Conservation (phyloP, 2,888 invertebrate genomes). For the Drosophila seclusa region DNA sequence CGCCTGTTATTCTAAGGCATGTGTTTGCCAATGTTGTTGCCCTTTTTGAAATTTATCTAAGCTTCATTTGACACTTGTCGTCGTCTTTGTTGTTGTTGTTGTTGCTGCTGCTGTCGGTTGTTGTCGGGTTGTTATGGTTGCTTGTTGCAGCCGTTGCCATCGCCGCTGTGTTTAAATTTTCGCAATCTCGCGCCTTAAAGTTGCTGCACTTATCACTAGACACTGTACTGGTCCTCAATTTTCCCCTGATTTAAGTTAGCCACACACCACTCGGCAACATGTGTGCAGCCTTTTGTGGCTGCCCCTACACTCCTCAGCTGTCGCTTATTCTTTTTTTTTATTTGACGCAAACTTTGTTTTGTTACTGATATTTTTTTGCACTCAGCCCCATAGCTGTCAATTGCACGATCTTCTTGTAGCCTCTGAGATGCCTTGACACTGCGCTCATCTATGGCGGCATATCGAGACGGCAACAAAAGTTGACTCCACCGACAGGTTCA, state of each 20-base stretch:
- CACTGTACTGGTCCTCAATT: slow-evolving; percentile 70
- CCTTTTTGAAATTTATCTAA: slow-evolving; percentile 79
- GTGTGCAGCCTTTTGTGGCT: slow-evolving; percentile 26
- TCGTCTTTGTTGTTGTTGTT: slow-evolving; percentile 44
- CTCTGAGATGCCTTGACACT: slow-evolving; percentile 24
- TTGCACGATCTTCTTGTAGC: slow-evolving; percentile 65
- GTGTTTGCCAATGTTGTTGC: slow-evolving; percentile 62
- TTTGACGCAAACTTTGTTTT: slow-evolving; percentile 54
- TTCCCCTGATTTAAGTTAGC: slow-evolving; percentile 70
- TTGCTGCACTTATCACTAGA: slow-evolving; percentile 77
- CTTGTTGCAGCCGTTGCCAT: slow-evolving; percentile 43
- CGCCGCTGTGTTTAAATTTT: slow-evolving; percentile 60
- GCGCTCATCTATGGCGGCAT: slow-evolving; percentile 40
- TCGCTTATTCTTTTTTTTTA: slow-evolving; percentile 28
- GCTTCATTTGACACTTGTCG: slow-evolving; percentile 77
- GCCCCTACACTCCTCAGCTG: background rate
- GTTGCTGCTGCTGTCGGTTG: slow-evolving; percentile 25
- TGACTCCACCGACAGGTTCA: slow-evolving; percentile 20
- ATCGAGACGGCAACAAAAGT: slow-evolving; percentile 33
- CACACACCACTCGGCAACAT: slow-evolving; percentile 46
- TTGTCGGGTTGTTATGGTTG: slow-evolving; percentile 20
- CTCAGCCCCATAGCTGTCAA: slow-evolving; percentile 47
- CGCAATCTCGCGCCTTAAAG: slow-evolving; percentile 78
- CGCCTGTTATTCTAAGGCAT: slow-evolving; percentile 36
- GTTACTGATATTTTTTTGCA: slow-evolving; percentile 18